A percentile compares a stretch with the other conserved stretches of the same genome.
Conservation (phyloP, 1,140 invertebrate species). For the Gerris buenoi region DNA sequence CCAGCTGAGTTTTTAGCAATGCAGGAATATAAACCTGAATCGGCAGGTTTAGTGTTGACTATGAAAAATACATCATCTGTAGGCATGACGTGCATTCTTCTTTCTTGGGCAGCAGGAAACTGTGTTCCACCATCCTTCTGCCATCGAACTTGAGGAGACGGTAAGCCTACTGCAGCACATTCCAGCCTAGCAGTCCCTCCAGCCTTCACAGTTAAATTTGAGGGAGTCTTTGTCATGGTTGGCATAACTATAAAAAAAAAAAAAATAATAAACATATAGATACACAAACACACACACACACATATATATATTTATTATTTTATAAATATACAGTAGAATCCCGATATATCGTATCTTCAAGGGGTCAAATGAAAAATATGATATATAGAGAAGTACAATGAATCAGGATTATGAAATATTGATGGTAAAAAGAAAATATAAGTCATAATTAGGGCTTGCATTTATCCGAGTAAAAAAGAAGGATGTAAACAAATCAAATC, state of each 20-base stretch:
- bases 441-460: no score
- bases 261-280: no score
- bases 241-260: constrained; percentile 54
- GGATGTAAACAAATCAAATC: no score
- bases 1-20: constrained; percentile 82
- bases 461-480: no score
- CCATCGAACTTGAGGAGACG: constrained; percentile 75
- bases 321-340: no score
- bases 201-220: constrained; percentile 65
- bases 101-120: constrained; percentile 85
- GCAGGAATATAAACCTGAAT: constrained; percentile 87
- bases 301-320: no score
- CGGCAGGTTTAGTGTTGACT: constrained; percentile 66
- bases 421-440: no score
- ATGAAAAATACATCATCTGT: constrained; percentile 86
- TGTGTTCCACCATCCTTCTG: constrained; percentile 88
- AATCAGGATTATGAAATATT: no score
- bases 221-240: constrained; percentile 67
- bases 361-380: no score
- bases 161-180: constrained; percentile 79
- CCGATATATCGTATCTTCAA: no score
- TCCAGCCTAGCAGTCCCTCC: constrained; percentile 75
- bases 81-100: constrained; percentile 81
- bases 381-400: no score
- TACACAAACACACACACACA: no score